Conservation (phyloP, 2,888 invertebrate species). For the Apotomis turbidana region DNA sequence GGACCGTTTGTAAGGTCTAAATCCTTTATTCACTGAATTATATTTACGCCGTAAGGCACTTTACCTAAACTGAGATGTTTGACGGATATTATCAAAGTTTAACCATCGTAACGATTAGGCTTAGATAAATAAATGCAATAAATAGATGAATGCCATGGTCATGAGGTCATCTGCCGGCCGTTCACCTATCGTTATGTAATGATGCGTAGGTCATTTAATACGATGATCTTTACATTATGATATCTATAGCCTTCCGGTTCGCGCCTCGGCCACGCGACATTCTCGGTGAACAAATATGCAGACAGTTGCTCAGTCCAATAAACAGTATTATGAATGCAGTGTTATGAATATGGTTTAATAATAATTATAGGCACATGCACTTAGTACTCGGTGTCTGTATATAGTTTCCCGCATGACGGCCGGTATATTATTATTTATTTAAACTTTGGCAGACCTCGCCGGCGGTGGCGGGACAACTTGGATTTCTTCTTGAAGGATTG, state of each 20-base stretch:
- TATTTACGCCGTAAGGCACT: background rate
- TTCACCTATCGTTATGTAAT: conserved; percentile 45
- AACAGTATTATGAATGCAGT: too few relatives aligned
- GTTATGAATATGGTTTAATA: too few relatives aligned
- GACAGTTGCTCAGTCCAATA: background rate
- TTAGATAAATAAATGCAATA: conserved; percentile 21
- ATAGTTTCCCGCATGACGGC: too few relatives aligned
- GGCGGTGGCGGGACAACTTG: too few relatives aligned
- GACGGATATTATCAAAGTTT: background rate
- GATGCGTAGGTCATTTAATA: conserved; percentile 23
- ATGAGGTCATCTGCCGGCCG: conserved; percentile 44
- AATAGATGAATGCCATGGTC: conserved; percentile 36
- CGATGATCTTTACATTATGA: conserved; percentile 27
- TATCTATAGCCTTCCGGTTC: conserved; percentile 11
- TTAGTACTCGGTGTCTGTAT: too few relatives aligned
- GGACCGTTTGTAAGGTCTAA: too few relatives aligned
- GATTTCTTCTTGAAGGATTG: too few relatives aligned
- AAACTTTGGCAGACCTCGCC: too few relatives aligned
- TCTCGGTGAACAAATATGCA: too few relatives aligned
- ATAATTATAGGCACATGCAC: too few relatives aligned
- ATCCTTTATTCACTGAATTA: too few relatives aligned
- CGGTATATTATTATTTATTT: too few relatives aligned
- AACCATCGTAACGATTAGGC: background rate
- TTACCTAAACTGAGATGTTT: background rate
- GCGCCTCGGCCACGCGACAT: background rate